phyloP scores from a whole-genome alignment of 37 sponge, comb jelly and placozoan species.

The Theonella swinhoei region DNA sequence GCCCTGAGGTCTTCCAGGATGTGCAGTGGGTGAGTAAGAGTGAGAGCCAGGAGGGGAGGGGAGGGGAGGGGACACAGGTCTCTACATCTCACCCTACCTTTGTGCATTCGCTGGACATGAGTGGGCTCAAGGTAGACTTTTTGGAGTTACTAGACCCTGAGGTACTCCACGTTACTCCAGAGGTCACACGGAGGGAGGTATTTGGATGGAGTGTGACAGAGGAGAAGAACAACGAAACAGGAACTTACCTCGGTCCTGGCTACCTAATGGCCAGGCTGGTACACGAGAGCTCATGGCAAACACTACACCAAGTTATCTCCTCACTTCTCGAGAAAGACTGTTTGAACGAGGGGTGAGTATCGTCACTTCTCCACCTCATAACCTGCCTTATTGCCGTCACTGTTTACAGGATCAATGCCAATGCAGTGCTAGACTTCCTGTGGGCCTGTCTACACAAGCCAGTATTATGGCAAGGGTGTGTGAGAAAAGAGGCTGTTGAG shows the following conservation, averaged over 20 bases:
- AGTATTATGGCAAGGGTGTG: slow-evolving; percentile 72
- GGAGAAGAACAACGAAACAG: not conserved
- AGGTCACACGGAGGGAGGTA: slow-evolving; percentile 2
- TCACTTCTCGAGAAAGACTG: slow-evolving; percentile 12
- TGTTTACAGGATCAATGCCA: slow-evolving; percentile 29
- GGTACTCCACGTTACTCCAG: slow-evolving; percentile 3
- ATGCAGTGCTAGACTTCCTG: slow-evolving; percentile 71
- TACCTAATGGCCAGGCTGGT: slow-evolving; percentile 44
- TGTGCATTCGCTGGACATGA: slow-evolving; percentile 3
- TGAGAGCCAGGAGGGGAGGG: not conserved
- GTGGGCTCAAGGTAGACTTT: slow-evolving; percentile 50
- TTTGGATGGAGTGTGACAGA: slow-evolving; percentile 8
- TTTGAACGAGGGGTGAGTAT: slow-evolving; percentile 25
- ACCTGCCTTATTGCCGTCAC: not conserved
- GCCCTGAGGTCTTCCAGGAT: slow-evolving; percentile 1
- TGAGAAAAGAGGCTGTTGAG: slow-evolving; percentile 75
- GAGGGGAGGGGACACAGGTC: not conserved
- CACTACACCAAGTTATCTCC: not conserved
- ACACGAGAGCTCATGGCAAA: slow-evolving; percentile 30
- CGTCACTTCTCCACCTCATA: too few relatives aligned
- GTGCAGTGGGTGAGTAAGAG: not conserved
- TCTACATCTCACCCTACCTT: not conserved
- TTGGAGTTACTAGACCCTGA: slow-evolving; percentile 62
- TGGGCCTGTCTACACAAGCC: slow-evolving; percentile 84
- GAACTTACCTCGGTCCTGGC: slow-evolving; percentile 21